Percentiles rank a stretch among this genome's conserved stretches.
phyloP scores from a whole-genome alignment of 2,113 vertebrate species.

The Himantopus leucocephalus region DNA sequence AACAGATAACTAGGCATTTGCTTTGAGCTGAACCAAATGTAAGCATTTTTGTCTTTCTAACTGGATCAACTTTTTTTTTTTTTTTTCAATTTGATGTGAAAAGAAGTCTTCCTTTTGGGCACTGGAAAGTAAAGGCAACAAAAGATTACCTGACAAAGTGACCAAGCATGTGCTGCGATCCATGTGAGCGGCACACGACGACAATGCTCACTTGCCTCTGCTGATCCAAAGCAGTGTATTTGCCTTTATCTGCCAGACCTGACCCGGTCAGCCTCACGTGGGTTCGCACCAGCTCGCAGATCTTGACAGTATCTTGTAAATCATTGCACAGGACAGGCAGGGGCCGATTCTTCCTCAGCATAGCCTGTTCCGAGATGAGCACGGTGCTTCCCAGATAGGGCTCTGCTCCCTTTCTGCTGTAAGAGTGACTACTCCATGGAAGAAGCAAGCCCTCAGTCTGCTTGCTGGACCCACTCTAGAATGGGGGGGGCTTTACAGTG shows the following conservation, averaged over 20 bases:
- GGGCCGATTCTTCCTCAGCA: background rate
- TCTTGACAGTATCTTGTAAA: background rate
- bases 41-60: background rate
- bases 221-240: background rate
- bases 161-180: background rate
- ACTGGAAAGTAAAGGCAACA: background rate
- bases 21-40: background rate
- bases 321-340: background rate
- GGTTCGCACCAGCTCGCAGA: background rate
- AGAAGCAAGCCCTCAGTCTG: background rate
- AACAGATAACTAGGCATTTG: background rate
- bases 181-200: accelerated
- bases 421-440: background rate
- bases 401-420: background rate
- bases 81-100: background rate
- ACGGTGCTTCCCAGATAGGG: background rate
- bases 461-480: background rate
- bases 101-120: background rate
- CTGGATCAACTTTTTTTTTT: background rate
- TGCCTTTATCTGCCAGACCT: background rate
- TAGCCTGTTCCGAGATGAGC: background rate
- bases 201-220: background rate
- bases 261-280: background rate
- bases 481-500: background rate
- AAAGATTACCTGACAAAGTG: background rate